These are phyloP conservation scores for Botia almorhae DNA, from an alignment of 2,797 vertebrate species.

Conservation along the genomic window DNA sequence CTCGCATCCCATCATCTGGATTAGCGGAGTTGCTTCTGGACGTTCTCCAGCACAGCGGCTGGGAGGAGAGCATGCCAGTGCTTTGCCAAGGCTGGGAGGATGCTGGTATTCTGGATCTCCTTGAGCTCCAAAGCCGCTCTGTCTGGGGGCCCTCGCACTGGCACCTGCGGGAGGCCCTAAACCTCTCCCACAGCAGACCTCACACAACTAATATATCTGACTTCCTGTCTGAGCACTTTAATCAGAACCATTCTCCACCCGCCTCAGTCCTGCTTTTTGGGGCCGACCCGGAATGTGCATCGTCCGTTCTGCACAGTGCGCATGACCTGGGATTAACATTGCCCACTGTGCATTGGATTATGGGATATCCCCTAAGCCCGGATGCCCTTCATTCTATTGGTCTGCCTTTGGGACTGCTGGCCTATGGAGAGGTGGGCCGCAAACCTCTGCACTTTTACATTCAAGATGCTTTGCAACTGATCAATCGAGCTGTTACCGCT, in stretches of 20 bases:
- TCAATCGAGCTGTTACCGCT: conserved; percentile 74
- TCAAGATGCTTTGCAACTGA: conserved; percentile 80
- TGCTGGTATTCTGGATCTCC: conserved; percentile 74
- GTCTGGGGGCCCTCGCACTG: conserved; percentile 61
- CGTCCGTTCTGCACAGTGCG: conserved; percentile 73
- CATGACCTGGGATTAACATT: conserved; percentile 75
- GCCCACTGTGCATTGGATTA: conserved; percentile 84
- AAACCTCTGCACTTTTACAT: conserved; percentile 84
- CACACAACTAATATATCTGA: conserved; percentile 68
- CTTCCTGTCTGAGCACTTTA: conserved; percentile 74
- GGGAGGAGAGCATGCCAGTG: conserved; percentile 81
- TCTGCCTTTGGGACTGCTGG: conserved; percentile 84
- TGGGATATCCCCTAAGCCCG: conserved; percentile 82
- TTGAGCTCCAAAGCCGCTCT: conserved; percentile 67
- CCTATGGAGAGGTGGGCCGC: conserved; percentile 81
- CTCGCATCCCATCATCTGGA: conserved; percentile 76
- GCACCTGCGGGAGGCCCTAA: conserved; percentile 75
- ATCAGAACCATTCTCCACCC: conserved; percentile 68
- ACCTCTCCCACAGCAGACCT: conserved; percentile 73
- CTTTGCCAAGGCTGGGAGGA: conserved; percentile 86
- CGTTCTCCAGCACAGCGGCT: conserved; percentile 76
- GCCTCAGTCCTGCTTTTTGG: conserved; percentile 81
- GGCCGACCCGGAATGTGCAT: conserved; percentile 70
- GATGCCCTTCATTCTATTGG: conserved; percentile 80
- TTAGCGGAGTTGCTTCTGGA: conserved; percentile 80